Evolutionary conservation across 1,140 invertebrate species (phyloP).

Genomic region (Latrodectus geometricus): DNA sequence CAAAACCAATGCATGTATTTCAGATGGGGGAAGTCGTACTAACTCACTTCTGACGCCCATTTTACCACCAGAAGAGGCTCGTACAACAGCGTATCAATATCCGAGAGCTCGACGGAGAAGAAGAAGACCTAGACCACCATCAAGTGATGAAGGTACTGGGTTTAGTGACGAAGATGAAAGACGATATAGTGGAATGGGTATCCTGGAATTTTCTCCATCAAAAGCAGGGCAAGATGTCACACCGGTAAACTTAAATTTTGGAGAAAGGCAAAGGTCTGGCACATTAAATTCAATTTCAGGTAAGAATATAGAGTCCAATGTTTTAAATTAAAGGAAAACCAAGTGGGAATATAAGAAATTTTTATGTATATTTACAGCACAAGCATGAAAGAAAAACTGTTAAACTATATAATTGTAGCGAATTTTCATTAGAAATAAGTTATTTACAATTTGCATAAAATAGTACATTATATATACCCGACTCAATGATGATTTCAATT

Average conservation of each 20-base stretch:
- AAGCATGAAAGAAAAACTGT: no score
- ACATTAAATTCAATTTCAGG: slow-evolving; percentile 72
- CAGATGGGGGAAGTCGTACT: slow-evolving; percentile 50
- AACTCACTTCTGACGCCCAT: slow-evolving; percentile 59
- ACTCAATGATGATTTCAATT: no score
- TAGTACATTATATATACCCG: no score
- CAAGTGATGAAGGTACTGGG: slow-evolving; percentile 51
- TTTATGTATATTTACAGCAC: no score
- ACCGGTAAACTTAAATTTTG: slow-evolving; percentile 84
- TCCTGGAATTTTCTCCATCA: slow-evolving; percentile 85
- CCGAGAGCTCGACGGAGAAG: slow-evolving; percentile 44
- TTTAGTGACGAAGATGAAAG: slow-evolving; percentile 64
- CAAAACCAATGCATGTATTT: no score
- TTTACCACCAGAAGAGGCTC: slow-evolving; percentile 54
- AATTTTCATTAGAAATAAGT: no score
- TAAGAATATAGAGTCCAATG: slow-evolving; percentile 57
- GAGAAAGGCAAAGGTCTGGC: slow-evolving; percentile 66
- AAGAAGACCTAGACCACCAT: slow-evolving; percentile 31
- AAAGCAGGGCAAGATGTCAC: slow-evolving; percentile 90
- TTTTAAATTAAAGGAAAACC: no score
- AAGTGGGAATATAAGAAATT: no score
- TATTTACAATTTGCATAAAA: no score
- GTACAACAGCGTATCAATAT: slow-evolving; percentile 59
- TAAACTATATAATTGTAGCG: no score
- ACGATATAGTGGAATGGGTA: slow-evolving; percentile 68